Evolutionary conservation across 2,113 vertebrate species (phyloP), one percentile per base, ranked within the genome.

Genomic region (Amphiprion percula): DNA sequence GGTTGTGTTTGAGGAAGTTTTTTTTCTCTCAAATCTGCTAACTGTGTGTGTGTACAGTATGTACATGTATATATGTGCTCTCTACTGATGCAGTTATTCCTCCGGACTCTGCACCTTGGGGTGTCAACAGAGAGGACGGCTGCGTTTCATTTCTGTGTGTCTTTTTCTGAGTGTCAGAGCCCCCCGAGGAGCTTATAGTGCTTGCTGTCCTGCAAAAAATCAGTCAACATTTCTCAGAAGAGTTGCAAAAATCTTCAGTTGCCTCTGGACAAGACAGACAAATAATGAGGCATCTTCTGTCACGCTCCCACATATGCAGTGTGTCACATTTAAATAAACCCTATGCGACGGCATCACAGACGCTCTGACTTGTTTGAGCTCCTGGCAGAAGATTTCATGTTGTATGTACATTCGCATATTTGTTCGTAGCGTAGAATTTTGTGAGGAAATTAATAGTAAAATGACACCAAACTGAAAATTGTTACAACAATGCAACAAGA

Each of bases 281-380:
- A 50, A 79, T 82, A 88, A 88, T 82, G 72, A 88, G 71, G 83
- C 68, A 39, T 62, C 69, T 75, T 75, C 77, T 83, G 69, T 72
- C 79, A 87, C 19, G 58, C 67, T 14, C 21, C n/a, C 67, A 79
- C 75, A 74, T 81, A 74, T 74, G 64, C 50, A 64, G 52, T 50
- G 49, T 67, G 72, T 80, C 77, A 79, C 69, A 68, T 68, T 66
- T 39, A 21, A 26, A 62, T 26, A 3, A 24, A 65, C 54, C 39
- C 39, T 67, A 6, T 12, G 56, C 9, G 4, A 47, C 11, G 41
- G 59, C 66, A 24, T 68, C 61, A 44, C 5, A 46, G 46, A 59
- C 65, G 55, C 55, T 24, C 19, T 50, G 46, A 74, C 62, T 68
- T 23, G 23, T n/a, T 11, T 33, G 23, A 70, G 50, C 15, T 72